Evolutionary conservation across 2,797 vertebrate species (phyloP).

Genomic region (Emys orbicularis): DNA sequence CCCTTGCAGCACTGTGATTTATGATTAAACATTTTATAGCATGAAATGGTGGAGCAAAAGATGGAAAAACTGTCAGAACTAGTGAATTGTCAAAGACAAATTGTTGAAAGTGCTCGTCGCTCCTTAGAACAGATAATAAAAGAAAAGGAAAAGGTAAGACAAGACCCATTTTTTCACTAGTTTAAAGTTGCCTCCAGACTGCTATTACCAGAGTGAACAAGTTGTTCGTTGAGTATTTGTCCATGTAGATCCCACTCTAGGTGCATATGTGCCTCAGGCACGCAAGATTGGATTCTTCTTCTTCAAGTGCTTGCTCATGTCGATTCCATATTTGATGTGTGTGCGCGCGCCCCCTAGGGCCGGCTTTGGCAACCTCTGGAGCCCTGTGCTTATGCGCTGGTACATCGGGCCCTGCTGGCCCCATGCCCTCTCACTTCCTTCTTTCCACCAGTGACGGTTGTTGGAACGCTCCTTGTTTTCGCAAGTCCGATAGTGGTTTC

Average conservation of each 20-base stretch:
- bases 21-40: conserved; percentile 76
- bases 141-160: conserved; percentile 90
- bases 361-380: no score
- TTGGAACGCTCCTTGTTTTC: not conserved
- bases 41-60: conserved; percentile 87
- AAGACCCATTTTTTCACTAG: not conserved
- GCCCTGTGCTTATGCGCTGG: no score
- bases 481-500: no score
- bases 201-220: not conserved
- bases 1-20: not conserved
- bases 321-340: no score
- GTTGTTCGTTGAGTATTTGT: not conserved
- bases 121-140: conserved; percentile 92
- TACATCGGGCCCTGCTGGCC: not conserved
- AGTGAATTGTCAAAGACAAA: conserved; percentile 92
- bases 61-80: conserved; percentile 88
- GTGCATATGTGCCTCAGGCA: not conserved
- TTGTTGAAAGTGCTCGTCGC: conserved; percentile 87
- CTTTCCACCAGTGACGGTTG: no score
- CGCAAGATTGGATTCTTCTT: not conserved
- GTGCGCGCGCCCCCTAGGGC: no score
- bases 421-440: not conserved
- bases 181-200: not conserved
- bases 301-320: no score
- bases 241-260: not conserved